Base-by-base conservation (phyloP, 2,113 vertebrate species). In the Trochalopteron elliotii region DNA sequence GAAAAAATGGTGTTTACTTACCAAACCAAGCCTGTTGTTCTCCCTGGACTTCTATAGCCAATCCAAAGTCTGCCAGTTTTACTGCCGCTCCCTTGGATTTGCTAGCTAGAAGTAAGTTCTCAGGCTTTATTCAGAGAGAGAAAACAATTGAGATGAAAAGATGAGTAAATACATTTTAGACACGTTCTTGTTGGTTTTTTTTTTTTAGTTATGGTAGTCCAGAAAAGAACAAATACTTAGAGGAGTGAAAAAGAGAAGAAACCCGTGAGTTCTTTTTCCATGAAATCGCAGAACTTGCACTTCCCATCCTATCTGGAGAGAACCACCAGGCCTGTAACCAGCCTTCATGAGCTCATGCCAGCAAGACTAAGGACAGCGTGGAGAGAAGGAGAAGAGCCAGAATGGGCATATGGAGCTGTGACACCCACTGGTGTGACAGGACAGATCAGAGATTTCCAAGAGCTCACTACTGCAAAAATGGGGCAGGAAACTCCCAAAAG, bases 21-120 rank as follows among this genome's bases (percentile, higher is more conserved):
- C 99, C 99, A 81, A 99, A 99, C 99, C 99, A 99, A 15, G 99
- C 99, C 95, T 99, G 99, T 90, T 99, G 99, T 65, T 99, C 99
- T 89, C 99, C 99, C 97, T 99, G 99, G 65, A 99, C 99, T 96
- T 99, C 99, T 76, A 99, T 99, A 83, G 99, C 99, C 93, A 99
- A 97, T 20, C 99, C 99, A 81, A 99, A 99, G 94, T 99, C 99
- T 2, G 99, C 99, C 98, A 99, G 97, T 94, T 99, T 99, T 56
- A 99, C 99, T 16, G 99, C 99, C 4, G 99, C 99, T 69, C 99
- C 99, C 97, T 99, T 99, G 93, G 99, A 97, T 97, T 99, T 99
- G 97, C 99, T 99, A 97, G 99, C 99, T 96, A 99, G 98, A 86
- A 99, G 99, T 98, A 99, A 98, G 96, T 99, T 99, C 98, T 99